These are phyloP conservation scores for Myiozetetes cayanensis DNA, from an alignment of 2,113 vertebrate species.

Conservation along the genomic window DNA sequence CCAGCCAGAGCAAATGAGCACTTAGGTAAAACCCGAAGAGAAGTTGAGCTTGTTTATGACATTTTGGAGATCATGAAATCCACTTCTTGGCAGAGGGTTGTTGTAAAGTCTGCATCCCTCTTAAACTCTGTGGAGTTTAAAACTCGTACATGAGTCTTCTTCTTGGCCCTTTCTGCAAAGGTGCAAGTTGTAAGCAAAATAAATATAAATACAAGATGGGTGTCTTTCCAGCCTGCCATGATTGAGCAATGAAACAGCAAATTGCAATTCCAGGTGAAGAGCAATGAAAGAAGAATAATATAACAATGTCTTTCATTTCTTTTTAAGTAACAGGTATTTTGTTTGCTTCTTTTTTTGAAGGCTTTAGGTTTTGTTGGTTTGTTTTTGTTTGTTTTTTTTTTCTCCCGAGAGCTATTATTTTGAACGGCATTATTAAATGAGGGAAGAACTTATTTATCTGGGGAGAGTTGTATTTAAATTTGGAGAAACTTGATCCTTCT, in stretches of 20 bases:
- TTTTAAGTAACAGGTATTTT: not conserved
- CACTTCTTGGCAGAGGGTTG: not conserved
- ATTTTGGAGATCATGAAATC: not conserved
- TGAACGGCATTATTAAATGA: not conserved
- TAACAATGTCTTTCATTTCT: not conserved
- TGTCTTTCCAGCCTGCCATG: not conserved
- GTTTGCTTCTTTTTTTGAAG: not conserved
- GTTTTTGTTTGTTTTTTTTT: not conserved
- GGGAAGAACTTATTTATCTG: not conserved
- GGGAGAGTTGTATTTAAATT: not conserved
- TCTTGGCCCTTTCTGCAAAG: not conserved
- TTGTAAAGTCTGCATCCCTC: not conserved
- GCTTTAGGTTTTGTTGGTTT: not conserved
- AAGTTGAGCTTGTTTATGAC: not conserved
- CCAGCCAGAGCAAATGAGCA: not conserved
- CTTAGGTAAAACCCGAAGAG: not conserved
- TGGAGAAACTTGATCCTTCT: not conserved
- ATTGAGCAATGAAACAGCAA: not conserved
- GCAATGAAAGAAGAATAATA: not conserved
- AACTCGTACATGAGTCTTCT: not conserved
- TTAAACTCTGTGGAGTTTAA: not conserved
- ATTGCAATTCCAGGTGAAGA: not conserved
- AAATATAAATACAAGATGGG: not conserved
- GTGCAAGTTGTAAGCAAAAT: not conserved
- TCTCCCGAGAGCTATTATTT: not conserved